phyloP scores from a whole-genome alignment of 2,797 vertebrate species.

The Limnodromus scolopaceus region DNA sequence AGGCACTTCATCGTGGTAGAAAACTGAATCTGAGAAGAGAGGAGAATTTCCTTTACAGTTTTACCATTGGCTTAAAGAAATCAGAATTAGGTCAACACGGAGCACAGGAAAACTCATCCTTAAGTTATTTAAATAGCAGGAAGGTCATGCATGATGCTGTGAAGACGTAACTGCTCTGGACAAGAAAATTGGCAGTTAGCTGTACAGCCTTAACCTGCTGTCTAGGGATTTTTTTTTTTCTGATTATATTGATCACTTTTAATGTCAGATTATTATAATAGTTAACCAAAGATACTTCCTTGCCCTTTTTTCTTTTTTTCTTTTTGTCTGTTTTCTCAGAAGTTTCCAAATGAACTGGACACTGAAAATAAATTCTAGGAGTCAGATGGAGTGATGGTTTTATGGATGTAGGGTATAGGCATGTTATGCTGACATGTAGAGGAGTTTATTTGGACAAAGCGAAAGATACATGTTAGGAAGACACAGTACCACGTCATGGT shows the following conservation, averaged over 20 bases:
- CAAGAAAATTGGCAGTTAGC: neutral
- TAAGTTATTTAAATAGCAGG: neutral
- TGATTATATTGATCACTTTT: neutral
- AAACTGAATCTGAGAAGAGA: neutral
- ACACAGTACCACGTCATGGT: neutral
- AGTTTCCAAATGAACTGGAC: neutral
- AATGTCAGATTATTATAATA: neutral
- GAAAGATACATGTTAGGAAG: neutral
- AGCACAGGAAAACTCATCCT: neutral
- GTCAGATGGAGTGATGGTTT: neutral
- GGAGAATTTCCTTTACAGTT: neutral
- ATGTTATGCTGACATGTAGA: neutral
- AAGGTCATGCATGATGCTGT: neutral
- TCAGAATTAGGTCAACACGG: neutral
- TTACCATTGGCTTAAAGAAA: neutral
- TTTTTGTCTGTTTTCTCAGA: neutral
- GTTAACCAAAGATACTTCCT: neutral
- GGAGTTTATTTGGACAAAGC: neutral
- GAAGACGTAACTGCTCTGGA: neutral
- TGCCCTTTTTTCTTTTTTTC: rapidly evolving
- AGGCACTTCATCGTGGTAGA: neutral
- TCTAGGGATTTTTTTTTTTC: neutral
- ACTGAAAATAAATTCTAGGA: neutral
- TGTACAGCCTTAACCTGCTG: neutral
- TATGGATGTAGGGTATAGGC: neutral